Percentiles rank a stretch among this genome's conserved stretches.
phyloP scores from a whole-genome alignment of 2,113 vertebrate genomes.

The Oncorhynchus gorbuscha region DNA sequence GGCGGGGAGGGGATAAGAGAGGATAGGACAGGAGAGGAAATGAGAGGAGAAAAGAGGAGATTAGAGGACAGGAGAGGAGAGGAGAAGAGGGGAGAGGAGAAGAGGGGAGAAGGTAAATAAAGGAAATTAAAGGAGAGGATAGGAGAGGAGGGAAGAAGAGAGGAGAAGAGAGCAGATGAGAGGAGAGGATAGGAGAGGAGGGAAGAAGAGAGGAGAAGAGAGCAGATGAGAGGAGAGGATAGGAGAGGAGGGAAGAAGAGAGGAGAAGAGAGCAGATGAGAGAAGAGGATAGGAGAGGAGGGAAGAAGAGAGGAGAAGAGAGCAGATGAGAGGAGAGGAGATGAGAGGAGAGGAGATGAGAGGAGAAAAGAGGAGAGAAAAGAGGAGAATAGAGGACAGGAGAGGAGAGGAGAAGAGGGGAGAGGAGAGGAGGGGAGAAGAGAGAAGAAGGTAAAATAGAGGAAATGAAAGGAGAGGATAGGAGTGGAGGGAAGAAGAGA shows the following conservation, averaged over 20 bases:
- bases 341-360: neutral
- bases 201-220: neutral
- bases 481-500: neutral
- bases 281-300: no score
- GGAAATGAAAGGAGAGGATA: no score
- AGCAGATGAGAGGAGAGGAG: neutral
- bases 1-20: fast-evolving
- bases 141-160: no score
- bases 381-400: neutral
- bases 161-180: fast-evolving
- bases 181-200: neutral
- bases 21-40: no score
- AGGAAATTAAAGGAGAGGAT: no score
- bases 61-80: no score
- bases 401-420: no score
- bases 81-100: neutral
- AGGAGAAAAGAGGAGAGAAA: neutral
- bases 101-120: no score
- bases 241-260: no score
- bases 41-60: fast-evolving
- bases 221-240: fast-evolving
- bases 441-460: no score
- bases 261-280: no score
- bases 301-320: no score
- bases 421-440: neutral